Conservation (phyloP, 2,797 vertebrate species). For the Trematomus bernacchii region DNA sequence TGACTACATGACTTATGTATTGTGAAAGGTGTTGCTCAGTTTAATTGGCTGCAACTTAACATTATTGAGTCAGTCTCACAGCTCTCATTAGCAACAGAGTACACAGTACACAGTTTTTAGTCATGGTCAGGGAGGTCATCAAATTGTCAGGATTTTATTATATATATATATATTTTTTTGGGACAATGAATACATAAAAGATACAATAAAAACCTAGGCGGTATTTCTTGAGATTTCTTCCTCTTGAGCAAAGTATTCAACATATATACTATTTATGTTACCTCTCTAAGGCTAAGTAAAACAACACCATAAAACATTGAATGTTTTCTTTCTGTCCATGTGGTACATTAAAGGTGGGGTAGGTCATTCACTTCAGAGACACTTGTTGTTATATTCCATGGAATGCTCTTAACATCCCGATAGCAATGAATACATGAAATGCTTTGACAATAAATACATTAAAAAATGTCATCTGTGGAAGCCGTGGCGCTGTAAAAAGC, state of each 20-base stretch:
- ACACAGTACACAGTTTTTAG: not conserved
- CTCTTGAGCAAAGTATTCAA: not conserved
- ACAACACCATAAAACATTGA: not conserved
- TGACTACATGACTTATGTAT: too few relatives aligned
- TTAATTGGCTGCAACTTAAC: not conserved
- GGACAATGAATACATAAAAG: not conserved
- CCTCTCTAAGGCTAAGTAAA: conserved; percentile 9
- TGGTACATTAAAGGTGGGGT: not conserved
- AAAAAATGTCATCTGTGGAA: too few relatives aligned
- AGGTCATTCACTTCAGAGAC: too few relatives aligned
- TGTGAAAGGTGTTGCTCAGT: not conserved
- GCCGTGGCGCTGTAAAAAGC: too few relatives aligned
- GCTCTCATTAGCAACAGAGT: not conserved
- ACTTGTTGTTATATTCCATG: too few relatives aligned
- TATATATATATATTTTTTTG: not conserved
- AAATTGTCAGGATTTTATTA: not conserved
- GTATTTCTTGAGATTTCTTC: not conserved
- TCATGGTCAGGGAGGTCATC: not conserved
- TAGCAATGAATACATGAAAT: too few relatives aligned
- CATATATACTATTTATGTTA: too few relatives aligned
- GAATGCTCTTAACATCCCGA: too few relatives aligned
- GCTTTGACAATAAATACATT: too few relatives aligned
- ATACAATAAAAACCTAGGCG: not conserved
- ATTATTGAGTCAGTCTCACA: not conserved
- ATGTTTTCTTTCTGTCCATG: conserved; percentile 45